A percentile compares a stretch with the other conserved stretches of the same genome.
phyloP scores from a whole-genome alignment of 2,888 invertebrate genomes.

The Adelognathus sp. region DNA sequence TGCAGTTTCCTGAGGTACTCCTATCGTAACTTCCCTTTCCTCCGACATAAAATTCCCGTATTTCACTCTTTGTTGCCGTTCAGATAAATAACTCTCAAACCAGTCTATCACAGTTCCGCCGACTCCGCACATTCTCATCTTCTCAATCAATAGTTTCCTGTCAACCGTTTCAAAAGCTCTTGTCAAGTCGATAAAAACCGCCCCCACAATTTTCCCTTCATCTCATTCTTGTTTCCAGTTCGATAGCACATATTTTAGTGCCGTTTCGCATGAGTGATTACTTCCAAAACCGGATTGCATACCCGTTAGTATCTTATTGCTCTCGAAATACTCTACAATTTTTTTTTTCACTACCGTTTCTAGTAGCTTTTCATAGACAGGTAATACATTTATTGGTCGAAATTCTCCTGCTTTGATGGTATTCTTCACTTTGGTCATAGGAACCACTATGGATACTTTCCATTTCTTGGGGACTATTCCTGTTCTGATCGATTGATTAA shows the following conservation, averaged over 20 bases:
- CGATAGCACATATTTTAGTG: not conserved
- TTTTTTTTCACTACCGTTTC: not conserved
- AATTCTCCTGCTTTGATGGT: not conserved
- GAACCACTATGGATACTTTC: constrained; percentile 20
- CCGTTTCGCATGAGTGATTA: constrained; percentile 2
- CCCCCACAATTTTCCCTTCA: not conserved
- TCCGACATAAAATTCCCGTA: not conserved
- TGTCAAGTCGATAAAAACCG: not conserved
- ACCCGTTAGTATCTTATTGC: not conserved
- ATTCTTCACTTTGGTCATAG: constrained; percentile 14
- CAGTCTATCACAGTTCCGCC: not conserved
- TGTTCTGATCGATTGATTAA: constrained; percentile 9
- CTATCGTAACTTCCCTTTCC: not conserved
- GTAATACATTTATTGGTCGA: constrained; percentile 8
- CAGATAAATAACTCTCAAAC: not conserved
- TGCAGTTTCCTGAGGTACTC: not conserved
- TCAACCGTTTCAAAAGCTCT: not conserved
- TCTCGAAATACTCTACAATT: not conserved
- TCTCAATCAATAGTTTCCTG: not conserved
- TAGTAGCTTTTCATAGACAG: not conserved
- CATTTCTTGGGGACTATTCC: constrained; percentile 24
- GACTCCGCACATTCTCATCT: not conserved
- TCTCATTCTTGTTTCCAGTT: constrained; percentile 8
- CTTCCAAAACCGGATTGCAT: not conserved
- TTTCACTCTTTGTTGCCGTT: not conserved